Evolutionary conservation across 64 coral and sea anemone species (phyloP), one percentile per base, ranked within the genome.

Genomic region (Pocillopora damicornis): DNA sequence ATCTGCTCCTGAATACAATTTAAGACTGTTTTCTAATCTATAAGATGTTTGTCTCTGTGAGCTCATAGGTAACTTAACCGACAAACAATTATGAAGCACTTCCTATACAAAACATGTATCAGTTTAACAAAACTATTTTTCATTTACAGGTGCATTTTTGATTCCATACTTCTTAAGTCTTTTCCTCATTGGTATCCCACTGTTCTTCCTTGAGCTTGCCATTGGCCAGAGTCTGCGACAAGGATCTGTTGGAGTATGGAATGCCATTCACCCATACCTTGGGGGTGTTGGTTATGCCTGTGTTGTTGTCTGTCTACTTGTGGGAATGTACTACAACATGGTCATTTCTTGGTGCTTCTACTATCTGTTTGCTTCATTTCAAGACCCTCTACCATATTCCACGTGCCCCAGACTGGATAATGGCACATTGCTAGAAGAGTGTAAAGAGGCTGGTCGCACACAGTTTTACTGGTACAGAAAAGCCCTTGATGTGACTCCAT

Each of bases 301-400:
- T 1, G 83, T 99, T 36, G 82, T 95, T 10, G 96, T 99, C 16
- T 99, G 92, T 13, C 83, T 95, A 5, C 66, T 99, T 37, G 97
- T 99, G 22, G 89, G 87, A 30, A 90, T 99, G 14, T 99, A 99
- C 79, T 99, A 99, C 84, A 99, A 99, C 74, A 99, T 99, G 97
- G 93, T 99, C 45, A 99, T 99, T 60, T 90, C 93, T 15, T 99
- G 97, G 97, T 91, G 90, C 61, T 99, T 99, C n/a, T 99, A 93
- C 23, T 99, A 99, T 26, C 77, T 99, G 79, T 99, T 99, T 79
- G 88, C 93, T 2, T 93, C 97, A 59, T 95, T 91, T 88, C 97
- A 99, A 76, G 30, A 78, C 11, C 79, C 78, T 16, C 38, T 99
- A 1, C 97, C 97, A 0, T 99, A 99, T 62, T 18, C 82, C 0